Conservation (phyloP, 2,797 vertebrate genomes). For the Sebastes itinus region DNA sequence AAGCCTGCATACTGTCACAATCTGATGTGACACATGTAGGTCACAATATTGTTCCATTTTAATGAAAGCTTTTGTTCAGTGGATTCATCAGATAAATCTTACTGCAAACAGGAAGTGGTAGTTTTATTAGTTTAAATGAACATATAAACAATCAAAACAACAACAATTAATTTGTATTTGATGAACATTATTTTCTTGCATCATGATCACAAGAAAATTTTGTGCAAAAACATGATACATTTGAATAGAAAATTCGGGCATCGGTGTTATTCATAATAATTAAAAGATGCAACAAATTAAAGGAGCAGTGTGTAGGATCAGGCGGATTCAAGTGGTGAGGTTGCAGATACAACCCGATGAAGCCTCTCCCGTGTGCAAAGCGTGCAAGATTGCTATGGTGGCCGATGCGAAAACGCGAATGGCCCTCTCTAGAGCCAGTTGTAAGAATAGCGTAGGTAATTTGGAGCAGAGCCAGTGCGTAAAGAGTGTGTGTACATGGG, state of each 20-base stretch:
- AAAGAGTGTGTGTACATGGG: too few species aligned
- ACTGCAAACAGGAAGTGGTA: neutral
- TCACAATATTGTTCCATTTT: neutral
- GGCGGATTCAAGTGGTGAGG: too few species aligned
- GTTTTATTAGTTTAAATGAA: neutral
- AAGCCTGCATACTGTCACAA: neutral
- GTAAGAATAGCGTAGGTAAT: accelerated
- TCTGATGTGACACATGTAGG: neutral
- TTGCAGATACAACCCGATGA: too few species aligned
- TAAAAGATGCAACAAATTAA: neutral
- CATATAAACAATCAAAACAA: neutral
- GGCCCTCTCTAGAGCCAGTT: too few species aligned
- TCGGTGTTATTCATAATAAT: neutral
- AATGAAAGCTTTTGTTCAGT: neutral
- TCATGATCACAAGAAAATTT: neutral
- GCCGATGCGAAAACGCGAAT: too few species aligned
- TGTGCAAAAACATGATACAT: neutral
- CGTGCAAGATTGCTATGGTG: too few species aligned
- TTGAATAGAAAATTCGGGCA: neutral
- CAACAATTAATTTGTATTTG: neutral
- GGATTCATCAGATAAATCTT: neutral
- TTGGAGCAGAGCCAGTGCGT: too few species aligned
- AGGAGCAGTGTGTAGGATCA: too few species aligned
- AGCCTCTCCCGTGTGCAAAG: too few species aligned
- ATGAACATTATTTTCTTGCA: neutral